Percentiles rank a stretch among this genome's conserved stretches.
Evolutionary conservation across 2,113 vertebrate genomes (phyloP).

Genomic region (Istiophorus platypterus): DNA sequence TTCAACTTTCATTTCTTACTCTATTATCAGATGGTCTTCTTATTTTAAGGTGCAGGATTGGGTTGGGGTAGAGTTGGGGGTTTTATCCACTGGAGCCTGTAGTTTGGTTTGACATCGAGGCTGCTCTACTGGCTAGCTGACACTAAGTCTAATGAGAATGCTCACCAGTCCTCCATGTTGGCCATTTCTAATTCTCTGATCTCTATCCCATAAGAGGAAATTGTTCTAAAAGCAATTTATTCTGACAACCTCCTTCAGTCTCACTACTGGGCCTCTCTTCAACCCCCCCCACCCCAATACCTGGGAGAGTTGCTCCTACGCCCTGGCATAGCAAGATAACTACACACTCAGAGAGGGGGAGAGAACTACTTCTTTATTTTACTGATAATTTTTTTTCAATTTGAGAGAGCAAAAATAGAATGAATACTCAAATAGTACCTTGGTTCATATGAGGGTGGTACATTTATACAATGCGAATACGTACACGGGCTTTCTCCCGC

Average conservation of each 20-base stretch:
- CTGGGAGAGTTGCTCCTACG: conserved; percentile 77
- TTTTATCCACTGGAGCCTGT: conserved; percentile 60
- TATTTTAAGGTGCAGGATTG: conserved; percentile 26
- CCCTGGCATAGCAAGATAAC: conserved; percentile 87
- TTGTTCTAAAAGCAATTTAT: conserved; percentile 82
- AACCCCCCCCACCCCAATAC: conserved; percentile 28
- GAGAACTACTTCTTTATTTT: conserved; percentile 77
- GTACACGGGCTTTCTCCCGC: not conserved
- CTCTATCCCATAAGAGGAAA: conserved; percentile 77
- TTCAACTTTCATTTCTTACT: conserved; percentile 45
- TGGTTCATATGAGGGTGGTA: conserved; percentile 76
- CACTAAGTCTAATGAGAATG: conserved; percentile 79
- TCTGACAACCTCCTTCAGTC: conserved; percentile 74
- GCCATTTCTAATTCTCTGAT: conserved; percentile 78
- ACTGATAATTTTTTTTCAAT: conserved; percentile 93
- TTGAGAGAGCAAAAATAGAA: conserved; percentile 88
- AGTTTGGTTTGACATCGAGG: conserved; percentile 63
- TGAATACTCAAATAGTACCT: conserved; percentile 82
- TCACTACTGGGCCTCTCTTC: conserved; percentile 26
- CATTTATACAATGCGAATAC: conserved; percentile 52
- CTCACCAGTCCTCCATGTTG: conserved; percentile 69
- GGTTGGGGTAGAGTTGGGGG: not conserved
- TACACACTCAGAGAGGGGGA: conserved; percentile 69
- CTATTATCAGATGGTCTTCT: conserved; percentile 46
- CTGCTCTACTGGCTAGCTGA: conserved; percentile 68